Evolutionary conservation across 2,113 vertebrate genomes (phyloP).

Genomic region (Chloropsis cyanopogon): DNA sequence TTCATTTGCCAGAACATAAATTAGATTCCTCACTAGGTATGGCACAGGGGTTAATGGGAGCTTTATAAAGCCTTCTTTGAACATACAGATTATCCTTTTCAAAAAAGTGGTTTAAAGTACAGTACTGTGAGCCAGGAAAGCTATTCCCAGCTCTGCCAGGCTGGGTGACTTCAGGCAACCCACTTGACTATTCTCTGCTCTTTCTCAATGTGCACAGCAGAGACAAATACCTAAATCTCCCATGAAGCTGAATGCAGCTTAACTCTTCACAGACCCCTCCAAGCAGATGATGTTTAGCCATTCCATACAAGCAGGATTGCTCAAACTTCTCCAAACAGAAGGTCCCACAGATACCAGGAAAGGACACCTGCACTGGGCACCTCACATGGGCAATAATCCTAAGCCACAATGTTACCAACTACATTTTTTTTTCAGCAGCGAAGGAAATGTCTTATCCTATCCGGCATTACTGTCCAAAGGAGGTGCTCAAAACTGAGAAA

Average conservation of each 20-base stretch:
- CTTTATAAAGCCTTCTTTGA: constrained; percentile 57
- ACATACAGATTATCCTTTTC: constrained; percentile 50
- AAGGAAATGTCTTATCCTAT: neutral
- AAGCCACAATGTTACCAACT: neutral
- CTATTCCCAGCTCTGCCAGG: constrained; percentile 15
- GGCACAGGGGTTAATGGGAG: constrained; percentile 31
- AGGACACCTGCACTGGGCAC: neutral
- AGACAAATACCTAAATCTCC: neutral
- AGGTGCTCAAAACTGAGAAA: neutral
- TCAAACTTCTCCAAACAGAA: neutral
- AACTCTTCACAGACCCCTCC: neutral
- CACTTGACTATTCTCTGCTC: neutral
- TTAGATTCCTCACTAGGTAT: constrained; percentile 56
- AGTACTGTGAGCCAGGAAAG: constrained; percentile 9
- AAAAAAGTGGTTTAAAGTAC: constrained; percentile 49
- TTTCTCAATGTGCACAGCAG: neutral
- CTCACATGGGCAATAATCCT: neutral
- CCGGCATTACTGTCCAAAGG: neutral
- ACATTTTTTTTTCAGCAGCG: neutral
- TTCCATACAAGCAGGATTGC: neutral
- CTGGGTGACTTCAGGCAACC: constrained; percentile 13
- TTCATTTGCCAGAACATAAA: constrained; percentile 64
- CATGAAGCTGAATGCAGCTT: neutral
- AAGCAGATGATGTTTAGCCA: neutral
- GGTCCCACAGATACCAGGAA: neutral